Evolutionary conservation across 2,797 vertebrate species (phyloP), one percentile per base, ranked within the genome.

Genomic region (Chrosomus eos): DNA sequence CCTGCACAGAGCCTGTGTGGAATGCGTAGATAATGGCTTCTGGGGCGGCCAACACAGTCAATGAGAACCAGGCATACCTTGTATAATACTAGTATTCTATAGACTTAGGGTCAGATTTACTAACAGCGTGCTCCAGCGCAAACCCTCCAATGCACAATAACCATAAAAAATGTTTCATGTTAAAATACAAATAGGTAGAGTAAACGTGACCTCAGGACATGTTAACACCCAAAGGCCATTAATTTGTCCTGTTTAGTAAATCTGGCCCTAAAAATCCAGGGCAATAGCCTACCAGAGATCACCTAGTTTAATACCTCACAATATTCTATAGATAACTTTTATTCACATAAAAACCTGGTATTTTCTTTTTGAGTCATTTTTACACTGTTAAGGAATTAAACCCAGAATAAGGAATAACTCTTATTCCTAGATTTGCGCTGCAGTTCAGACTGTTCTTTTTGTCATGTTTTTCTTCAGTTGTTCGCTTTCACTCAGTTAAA

Each of bases 401-500:
- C 18, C 16, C 18, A 66, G 13, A 18, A 11, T 3, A 33, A 48
- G 60, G 13, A 70, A 55, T 70, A 45, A 36, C 55, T 71, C 14
- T 1, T 31, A 33, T 19, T 58, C 23, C 18, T n/a, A 84, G 88
- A 92, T 91, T 92, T 90, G 83, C 89, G 84, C 28, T 88, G 62
- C 8, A 84, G 90, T 87, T 87, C 60, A 91, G 90, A 70, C 64
- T 62, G 13, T 75, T 64, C 92, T 94, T 92, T 91, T 92, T 89
- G 91, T 16, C 36, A 10, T 82, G 40, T 73, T 73, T 82, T 23
- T 36, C 38, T 48, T 40, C 21, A 36, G 40, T 91, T 93, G 91
- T 89, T 93, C 90, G 90, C 88, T 92, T 93, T 94, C 90, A 94
- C 91, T 89, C 76, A 79, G 74, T 89, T 87, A 76, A 86, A 91